Percentiles rank a stretch among this genome's conserved stretches.
phyloP scores from a whole-genome alignment of 2,797 vertebrate species.

The Lateolabrax maculatus region DNA sequence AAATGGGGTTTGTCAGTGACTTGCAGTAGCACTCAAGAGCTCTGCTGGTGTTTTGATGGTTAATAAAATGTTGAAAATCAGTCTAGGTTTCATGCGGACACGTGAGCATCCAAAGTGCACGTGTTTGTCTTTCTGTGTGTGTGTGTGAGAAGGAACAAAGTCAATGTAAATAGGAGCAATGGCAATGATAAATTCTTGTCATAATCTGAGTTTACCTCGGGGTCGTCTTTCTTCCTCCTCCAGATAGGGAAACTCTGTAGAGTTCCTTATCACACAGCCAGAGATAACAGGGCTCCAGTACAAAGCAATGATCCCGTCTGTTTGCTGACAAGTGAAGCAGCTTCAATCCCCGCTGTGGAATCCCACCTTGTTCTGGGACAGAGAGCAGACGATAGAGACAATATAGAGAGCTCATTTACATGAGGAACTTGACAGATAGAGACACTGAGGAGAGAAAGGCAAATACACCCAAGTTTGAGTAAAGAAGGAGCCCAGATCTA shows the following conservation, averaged over 20 bases:
- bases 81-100: constrained; percentile 24
- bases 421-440: constrained; percentile 52
- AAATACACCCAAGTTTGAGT: constrained; percentile 40
- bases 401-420: constrained; percentile 59
- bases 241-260: constrained; percentile 67
- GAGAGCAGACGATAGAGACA: constrained; percentile 42
- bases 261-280: constrained; percentile 74
- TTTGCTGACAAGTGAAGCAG: constrained; percentile 73
- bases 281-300: constrained; percentile 72
- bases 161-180: constrained; percentile 67
- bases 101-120: not conserved
- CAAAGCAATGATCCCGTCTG: constrained; percentile 73
- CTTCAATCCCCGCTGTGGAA: constrained; percentile 60
- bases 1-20: not conserved
- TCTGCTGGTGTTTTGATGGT: not conserved
- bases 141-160: constrained; percentile 54
- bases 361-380: constrained; percentile 70
- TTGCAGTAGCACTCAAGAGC: not conserved
- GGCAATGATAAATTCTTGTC: constrained; percentile 69
- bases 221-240: constrained; percentile 70
- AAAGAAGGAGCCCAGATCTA: constrained; percentile 22
- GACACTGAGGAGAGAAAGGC: not conserved
- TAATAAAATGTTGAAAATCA: not conserved
- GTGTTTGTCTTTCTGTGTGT: constrained; percentile 21
- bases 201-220: constrained; percentile 68